Conservation (phyloP, 2,113 vertebrate genomes). For the Thryonomys swinderianus region DNA sequence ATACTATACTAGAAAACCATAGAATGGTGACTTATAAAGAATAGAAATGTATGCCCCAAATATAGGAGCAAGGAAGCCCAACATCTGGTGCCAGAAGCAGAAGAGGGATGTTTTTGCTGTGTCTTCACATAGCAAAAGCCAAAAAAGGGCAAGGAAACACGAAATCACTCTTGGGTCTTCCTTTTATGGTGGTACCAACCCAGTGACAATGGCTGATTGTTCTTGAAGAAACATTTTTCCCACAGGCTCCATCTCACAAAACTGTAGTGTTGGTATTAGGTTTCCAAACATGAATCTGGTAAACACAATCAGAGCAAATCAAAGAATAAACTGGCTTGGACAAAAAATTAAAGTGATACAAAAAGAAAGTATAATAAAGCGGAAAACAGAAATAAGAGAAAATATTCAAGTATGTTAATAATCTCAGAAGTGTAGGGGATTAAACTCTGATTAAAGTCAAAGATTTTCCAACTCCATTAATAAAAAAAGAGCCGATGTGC, state of each 20-base stretch:
- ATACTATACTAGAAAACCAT: background rate
- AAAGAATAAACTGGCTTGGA: background rate
- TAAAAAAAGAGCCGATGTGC: background rate
- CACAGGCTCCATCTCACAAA: background rate
- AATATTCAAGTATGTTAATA: background rate
- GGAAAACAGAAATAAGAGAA: background rate
- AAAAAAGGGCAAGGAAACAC: background rate
- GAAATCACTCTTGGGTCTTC: background rate
- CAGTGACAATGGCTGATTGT: rapidly evolving
- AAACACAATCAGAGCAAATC: background rate
- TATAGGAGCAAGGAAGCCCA: background rate
- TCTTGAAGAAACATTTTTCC: background rate
- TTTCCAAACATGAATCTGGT: background rate
- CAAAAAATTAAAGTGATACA: background rate
- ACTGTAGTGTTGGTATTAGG: background rate
- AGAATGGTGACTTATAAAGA: background rate
- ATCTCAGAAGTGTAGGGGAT: background rate
- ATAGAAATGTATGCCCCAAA: background rate
- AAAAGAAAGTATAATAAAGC: background rate
- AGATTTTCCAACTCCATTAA: background rate
- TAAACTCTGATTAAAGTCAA: background rate
- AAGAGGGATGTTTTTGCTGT: background rate
- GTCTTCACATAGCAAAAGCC: background rate
- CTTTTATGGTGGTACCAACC: background rate
- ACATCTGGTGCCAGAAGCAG: no score